Evolutionary conservation across 2,113 vertebrate species (phyloP), one percentile per base, ranked within the genome.

Genomic region (Prochilodus magdalenae): DNA sequence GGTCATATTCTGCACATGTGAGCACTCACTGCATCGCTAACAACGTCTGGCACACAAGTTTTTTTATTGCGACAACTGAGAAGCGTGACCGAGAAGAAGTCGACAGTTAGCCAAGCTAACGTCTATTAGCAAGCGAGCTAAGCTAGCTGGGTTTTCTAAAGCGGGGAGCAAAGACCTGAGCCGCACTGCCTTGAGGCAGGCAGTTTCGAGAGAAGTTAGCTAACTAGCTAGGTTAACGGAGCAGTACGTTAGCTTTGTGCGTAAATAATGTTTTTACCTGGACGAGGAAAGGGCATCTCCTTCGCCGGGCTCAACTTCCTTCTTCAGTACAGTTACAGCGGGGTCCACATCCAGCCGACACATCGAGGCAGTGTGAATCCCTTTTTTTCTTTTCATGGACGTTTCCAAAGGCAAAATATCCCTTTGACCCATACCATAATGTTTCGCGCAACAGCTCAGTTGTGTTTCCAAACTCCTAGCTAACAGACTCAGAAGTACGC

Each of bases 351-450:
- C 80, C 77, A 87, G 74, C 49, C 83, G 86, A 77, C 87, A 86
- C 87, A 84, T 81, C 27, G 86, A 72, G 22, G 63, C 75, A 29
- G 55, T 29, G 62, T 47, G 74, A 84, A 81, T 33, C 74, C 77
- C 72, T 26, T 76, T 67, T 72, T 67, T 84, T 30, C 82, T 85
- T 85, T 80, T 90, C 86, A 87, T 86, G 66, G 85, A 87, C 65
- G 85, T 75, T 29, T 84, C 75, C 55, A 62, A 81, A 53, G 76
- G 29, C 30, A 65, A 44, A 83, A 85, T 47, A 14, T 83, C 72
- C 36, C 86, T 73, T 82, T 85, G 83, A 75, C 84, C 85, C 86
- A 85, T 83, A 85, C 67, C 87, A 86, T 88, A 84, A 80, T 86
- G 81, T 80, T 40, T 40, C 13, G 22, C 26, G 10, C 24, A 11